A percentile compares a stretch with the other conserved stretches of the same genome.
Evolutionary conservation across 2,888 invertebrate species (phyloP).

Genomic region (Neuroscelio doddi): DNA sequence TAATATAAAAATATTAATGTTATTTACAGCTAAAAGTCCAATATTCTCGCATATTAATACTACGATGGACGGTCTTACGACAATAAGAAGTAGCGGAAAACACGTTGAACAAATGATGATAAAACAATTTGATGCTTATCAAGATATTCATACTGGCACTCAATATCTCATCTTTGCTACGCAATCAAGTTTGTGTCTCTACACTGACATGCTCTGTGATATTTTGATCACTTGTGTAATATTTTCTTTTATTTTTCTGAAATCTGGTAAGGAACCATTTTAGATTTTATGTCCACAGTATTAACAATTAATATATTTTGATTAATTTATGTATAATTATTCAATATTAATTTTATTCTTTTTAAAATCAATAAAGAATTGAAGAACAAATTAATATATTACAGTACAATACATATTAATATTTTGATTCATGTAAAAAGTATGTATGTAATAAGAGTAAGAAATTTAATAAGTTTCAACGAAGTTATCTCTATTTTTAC

Average conservation of each 20-base stretch:
- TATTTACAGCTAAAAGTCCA: conserved; percentile 80
- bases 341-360: too few relatives aligned
- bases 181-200: conserved; percentile 27
- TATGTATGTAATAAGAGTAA: too few relatives aligned
- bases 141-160: conserved; percentile 81
- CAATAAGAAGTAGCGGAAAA: conserved; percentile 86
- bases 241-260: conserved; percentile 23
- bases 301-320: too few relatives aligned
- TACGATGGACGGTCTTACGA: conserved; percentile 87
- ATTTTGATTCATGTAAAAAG: too few relatives aligned
- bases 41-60: conserved; percentile 93
- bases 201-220: conserved; percentile 31
- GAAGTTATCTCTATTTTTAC: too few relatives aligned
- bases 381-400: too few relatives aligned
- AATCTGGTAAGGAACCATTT: conserved; percentile 30
- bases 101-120: conserved; percentile 78
- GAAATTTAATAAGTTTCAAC: too few relatives aligned
- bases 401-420: too few relatives aligned
- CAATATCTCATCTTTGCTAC: conserved; percentile 78
- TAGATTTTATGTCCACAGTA: conserved; percentile 18
- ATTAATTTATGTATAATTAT: too few relatives aligned
- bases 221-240: conserved; percentile 21
- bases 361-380: too few relatives aligned
- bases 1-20: conserved; percentile 7
- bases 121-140: conserved; percentile 81